Conservation (phyloP, 2,888 invertebrate species). For the Zeuzera pyrina region DNA sequence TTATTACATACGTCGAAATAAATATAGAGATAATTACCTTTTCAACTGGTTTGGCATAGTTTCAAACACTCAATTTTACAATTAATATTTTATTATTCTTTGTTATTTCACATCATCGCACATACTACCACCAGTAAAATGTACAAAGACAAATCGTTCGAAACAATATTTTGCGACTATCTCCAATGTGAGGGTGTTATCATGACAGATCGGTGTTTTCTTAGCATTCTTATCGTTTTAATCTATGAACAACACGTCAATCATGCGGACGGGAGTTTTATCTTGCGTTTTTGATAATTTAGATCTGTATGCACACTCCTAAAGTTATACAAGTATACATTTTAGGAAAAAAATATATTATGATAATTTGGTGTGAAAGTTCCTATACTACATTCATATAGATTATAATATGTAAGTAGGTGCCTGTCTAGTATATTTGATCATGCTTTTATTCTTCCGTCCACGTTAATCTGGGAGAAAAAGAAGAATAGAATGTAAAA, state of each 20-base stretch:
- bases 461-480: no score
- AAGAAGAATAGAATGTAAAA: no score
- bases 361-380: no score
- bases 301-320: no score
- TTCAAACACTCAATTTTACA: conserved; percentile 15
- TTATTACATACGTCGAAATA: no score
- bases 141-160: conserved; percentile 9
- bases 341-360: no score
- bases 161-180: conserved; percentile 16
- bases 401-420: no score
- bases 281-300: conserved; percentile 12
- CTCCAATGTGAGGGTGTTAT: conserved; percentile 31
- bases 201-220: conserved; percentile 55
- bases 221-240: conserved; percentile 30
- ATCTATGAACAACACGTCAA: conserved; percentile 59
- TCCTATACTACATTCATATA: no score
- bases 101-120: conserved; percentile 6
- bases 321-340: no score
- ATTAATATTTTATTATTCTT: conserved; percentile 12
- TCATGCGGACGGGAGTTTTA: conserved; percentile 32
- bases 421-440: no score
- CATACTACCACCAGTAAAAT: conserved; percentile 2
- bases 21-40: no score
- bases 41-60: conserved; percentile 43
- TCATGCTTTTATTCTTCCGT: no score